phyloP scores from a whole-genome alignment of 1,140 invertebrate genomes.

The Achroia grisella region DNA sequence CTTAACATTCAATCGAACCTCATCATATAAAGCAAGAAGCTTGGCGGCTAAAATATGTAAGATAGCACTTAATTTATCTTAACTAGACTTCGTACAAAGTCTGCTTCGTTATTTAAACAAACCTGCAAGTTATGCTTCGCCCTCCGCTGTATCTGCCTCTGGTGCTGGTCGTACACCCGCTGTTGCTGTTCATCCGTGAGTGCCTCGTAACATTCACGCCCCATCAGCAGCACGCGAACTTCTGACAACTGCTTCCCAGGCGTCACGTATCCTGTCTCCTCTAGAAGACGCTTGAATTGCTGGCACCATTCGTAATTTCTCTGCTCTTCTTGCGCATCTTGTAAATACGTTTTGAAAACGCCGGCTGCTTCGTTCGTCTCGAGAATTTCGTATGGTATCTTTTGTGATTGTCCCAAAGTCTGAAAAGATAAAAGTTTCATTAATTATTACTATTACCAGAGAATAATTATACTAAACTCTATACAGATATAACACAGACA shows the following conservation, averaged over 20 bases:
- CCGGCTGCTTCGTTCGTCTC: constrained; percentile 93
- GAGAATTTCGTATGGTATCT: constrained; percentile 92
- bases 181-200: constrained; percentile 92
- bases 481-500: no score
- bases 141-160: constrained; percentile 91
- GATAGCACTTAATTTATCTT: no score
- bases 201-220: constrained; percentile 94
- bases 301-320: constrained; percentile 92
- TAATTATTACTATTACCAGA: no score
- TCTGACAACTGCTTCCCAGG: constrained; percentile 95
- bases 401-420: constrained; percentile 59
- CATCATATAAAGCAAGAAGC: no score
- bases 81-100: not conserved
- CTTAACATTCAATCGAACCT: no score
- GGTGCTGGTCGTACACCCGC: constrained; percentile 96
- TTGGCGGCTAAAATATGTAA: no score
- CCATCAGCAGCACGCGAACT: constrained; percentile 95
- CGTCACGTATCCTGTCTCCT: constrained; percentile 95
- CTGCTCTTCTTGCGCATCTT: constrained; percentile 92
- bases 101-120: not conserved
- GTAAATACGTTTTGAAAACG: constrained; percentile 93
- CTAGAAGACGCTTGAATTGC: constrained; percentile 94
- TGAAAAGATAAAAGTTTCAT: constrained; percentile 14
- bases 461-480: no score
- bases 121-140: constrained; percentile 94